These are phyloP conservation scores for Ophion costatus DNA, from an alignment of 2,888 invertebrate species.

Conservation along the genomic window DNA sequence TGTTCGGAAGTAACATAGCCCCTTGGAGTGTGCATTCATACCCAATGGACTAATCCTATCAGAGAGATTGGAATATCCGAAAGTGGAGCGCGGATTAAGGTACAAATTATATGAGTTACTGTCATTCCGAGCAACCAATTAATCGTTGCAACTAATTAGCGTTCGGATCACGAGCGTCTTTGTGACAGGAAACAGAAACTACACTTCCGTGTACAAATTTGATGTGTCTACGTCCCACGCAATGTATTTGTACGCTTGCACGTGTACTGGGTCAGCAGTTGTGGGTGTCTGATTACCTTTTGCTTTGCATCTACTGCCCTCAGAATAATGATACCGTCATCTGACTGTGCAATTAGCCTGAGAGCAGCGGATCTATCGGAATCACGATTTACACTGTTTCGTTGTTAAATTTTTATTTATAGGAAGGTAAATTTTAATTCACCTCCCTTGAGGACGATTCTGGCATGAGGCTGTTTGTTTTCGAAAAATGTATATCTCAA, in stretches of 20 bases:
- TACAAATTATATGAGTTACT: constrained; percentile 23
- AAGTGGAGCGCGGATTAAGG: constrained; percentile 8
- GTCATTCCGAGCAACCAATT: constrained; percentile 28
- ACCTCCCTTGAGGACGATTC: neutral
- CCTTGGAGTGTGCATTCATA: neutral
- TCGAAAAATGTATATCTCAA: too few species aligned
- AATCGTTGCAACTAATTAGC: constrained; percentile 31
- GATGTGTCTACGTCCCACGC: neutral
- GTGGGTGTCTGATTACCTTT: constrained; percentile 17
- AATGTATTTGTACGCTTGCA: constrained; percentile 2
- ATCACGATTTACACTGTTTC: neutral
- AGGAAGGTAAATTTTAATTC: too few species aligned
- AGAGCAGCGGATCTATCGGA: neutral
- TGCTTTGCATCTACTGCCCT: neutral
- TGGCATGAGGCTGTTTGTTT: neutral
- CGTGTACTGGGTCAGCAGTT: neutral
- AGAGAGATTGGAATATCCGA: neutral
- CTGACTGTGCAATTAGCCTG: too few species aligned
- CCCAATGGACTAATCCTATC: neutral
- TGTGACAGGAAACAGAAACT: constrained; percentile 18
- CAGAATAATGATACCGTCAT: neutral
- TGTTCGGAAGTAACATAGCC: neutral
- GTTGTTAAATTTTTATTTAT: neutral
- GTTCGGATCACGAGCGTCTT: constrained; percentile 27
- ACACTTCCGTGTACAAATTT: neutral